Evolutionary conservation across 2,797 vertebrate genomes (phyloP).

Genomic region (Microchirus variegatus): DNA sequence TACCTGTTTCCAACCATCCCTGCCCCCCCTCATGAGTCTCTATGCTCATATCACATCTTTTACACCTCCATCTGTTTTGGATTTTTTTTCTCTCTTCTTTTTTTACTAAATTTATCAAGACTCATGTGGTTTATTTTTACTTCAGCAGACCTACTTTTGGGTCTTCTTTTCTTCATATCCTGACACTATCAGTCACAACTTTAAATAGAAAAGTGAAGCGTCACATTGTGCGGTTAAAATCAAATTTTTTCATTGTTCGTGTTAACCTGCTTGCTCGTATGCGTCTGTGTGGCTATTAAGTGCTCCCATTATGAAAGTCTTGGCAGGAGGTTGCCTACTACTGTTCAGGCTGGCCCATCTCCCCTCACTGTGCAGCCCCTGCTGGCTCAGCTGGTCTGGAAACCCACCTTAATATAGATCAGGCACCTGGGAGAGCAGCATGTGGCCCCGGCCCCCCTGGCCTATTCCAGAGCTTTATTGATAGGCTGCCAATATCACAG

Average conservation of each 20-base stretch:
- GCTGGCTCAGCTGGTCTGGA: conserved; percentile 54
- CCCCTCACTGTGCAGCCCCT: conserved; percentile 52
- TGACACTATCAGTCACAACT: too few species aligned
- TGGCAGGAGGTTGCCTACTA: conserved; percentile 53
- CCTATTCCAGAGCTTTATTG: conserved; percentile 72
- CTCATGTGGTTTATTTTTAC: too few species aligned
- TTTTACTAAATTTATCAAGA: too few species aligned
- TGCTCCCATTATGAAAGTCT: conserved; percentile 35
- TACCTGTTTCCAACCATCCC: too few species aligned
- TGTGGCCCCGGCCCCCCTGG: conserved; percentile 61
- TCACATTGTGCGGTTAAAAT: too few species aligned
- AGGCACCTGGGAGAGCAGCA: conserved; percentile 56
- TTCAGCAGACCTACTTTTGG: too few species aligned
- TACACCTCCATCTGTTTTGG: too few species aligned
- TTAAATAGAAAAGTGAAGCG: too few species aligned
- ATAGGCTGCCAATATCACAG: conserved; percentile 76
- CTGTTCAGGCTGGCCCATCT: conserved; percentile 50
- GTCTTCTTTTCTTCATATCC: too few species aligned
- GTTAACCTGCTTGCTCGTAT: conserved; percentile 49
- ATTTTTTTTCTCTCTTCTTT: too few species aligned
- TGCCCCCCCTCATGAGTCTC: too few species aligned
- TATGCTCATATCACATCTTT: too few species aligned
- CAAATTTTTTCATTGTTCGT: conserved; percentile 10
- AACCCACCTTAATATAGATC: conserved; percentile 68
- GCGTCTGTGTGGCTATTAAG: conserved; percentile 47